Percentiles rank a stretch among this genome's conserved stretches.
phyloP scores from a whole-genome alignment of 2,888 invertebrate genomes.

The Tenthredo scrophulariae region DNA sequence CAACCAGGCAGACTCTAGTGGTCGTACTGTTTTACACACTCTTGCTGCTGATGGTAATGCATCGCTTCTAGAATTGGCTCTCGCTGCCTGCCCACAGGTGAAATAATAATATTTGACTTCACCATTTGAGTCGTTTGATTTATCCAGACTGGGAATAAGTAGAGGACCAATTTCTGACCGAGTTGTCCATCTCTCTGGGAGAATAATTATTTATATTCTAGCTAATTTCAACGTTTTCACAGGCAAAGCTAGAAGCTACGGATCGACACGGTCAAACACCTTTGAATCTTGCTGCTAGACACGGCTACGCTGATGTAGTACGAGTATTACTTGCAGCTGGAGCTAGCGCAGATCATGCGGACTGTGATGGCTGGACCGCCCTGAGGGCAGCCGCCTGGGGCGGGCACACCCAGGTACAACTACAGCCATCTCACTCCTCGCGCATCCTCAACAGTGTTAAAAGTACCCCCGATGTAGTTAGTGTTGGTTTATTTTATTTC shows the following conservation, averaged over 20 bases:
- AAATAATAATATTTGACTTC: background rate
- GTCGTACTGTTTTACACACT: constrained; percentile 87
- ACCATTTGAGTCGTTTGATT: background rate
- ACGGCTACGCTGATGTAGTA: constrained; percentile 87
- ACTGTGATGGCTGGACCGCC: constrained; percentile 94
- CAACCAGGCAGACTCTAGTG: constrained; percentile 81
- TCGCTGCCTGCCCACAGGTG: constrained; percentile 82
- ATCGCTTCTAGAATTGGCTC: constrained; percentile 82
- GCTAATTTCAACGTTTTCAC: constrained; percentile 4
- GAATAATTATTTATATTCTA: background rate
- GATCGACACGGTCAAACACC: constrained; percentile 93
- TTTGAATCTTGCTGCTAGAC: constrained; percentile 90
- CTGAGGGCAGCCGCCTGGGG: constrained; percentile 97
- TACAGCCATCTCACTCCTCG: constrained; percentile 64
- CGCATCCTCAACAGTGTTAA: constrained; percentile 64
- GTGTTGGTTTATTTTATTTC: constrained; percentile 64
- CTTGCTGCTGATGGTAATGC: constrained; percentile 89
- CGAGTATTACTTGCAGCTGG: constrained; percentile 83
- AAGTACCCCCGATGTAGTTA: constrained; percentile 65
- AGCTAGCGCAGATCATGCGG: constrained; percentile 88
- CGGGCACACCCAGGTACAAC: constrained; percentile 90
- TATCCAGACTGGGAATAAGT: background rate
- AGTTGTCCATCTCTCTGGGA: background rate
- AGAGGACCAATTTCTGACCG: background rate
- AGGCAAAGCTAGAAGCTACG: constrained; percentile 81